Evolutionary conservation across 2,797 vertebrate genomes (phyloP), one percentile per base, ranked within the genome.

Genomic region (Poecilia gillii): DNA sequence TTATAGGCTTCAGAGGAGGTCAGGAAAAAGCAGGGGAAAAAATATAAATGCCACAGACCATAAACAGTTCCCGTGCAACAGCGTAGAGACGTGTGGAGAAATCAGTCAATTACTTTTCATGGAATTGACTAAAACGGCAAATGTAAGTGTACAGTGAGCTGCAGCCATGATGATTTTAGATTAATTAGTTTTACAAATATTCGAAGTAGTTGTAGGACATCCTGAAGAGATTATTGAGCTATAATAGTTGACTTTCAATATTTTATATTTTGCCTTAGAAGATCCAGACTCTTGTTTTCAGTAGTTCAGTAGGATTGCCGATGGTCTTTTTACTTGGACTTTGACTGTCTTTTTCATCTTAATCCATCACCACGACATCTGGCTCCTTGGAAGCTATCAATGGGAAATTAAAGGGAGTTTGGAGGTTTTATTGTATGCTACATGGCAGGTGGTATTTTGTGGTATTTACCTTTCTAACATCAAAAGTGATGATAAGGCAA

Each of bases 1-100:
- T 80, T 85, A 85, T 49, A 77, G 85, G 76, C 84, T 79, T 62
- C 81, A 2, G 55, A 77, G 66, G 85, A 83, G 76, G 78, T 76
- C 72, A 33, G 70, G 71, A 72, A 84, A 83, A 72, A 59, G 80
- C 62, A 79, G 76, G 75, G 53, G 74, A 81, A 88, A 49, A 85
- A 81, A 68, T 64, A 81, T 33, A 84, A 89, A 85, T 62, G 51
- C 75, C 28, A 55, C 39, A 82, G 77, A 81, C 72, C 79, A 75
- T 59, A 73, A 51, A 75, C 23, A 78, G 51, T 57, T 39, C 36
- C 57, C n/a, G 43, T 9, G 59, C 4, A 85, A 59, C 4, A 86
- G 73, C 57, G 0, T 41, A 57, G 59, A 74, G 81, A 68, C 41
- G 41, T 75, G 81, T 74, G 51, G 43, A 45, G 45, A 76, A 74